These are phyloP conservation scores for Sandelia bainsii DNA, from an alignment of 2,797 vertebrate species.

Conservation along the genomic window DNA sequence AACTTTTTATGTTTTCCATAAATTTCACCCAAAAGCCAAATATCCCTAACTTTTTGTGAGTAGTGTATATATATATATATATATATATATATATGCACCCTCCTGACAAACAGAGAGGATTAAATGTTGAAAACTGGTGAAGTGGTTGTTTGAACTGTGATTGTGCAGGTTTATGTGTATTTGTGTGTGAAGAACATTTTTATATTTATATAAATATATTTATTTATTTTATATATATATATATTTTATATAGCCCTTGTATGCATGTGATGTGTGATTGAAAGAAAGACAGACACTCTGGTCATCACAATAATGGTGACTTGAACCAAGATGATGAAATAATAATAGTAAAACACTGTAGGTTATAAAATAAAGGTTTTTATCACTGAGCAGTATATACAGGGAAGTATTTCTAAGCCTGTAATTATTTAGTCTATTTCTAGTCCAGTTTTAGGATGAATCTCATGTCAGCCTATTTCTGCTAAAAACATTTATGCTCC, in stretches of 20 bases:
- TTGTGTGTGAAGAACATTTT: conserved; percentile 3
- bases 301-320: background rate
- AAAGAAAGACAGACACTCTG: background rate
- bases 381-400: background rate
- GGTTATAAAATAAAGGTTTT: too few species aligned
- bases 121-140: background rate
- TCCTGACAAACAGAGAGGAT: background rate
- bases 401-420: background rate
- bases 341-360: too few species aligned
- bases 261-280: background rate
- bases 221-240: conserved; percentile 45
- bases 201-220: conserved; percentile 38
- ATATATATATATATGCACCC: too few species aligned
- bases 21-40: too few species aligned
- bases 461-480: background rate
- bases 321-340: background rate
- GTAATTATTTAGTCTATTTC: background rate
- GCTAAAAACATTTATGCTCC: background rate
- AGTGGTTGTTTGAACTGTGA: background rate
- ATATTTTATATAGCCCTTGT: background rate
- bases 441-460: background rate
- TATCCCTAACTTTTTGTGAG: too few species aligned
- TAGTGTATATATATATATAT: too few species aligned
- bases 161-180: background rate
- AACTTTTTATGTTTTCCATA: too few species aligned